Base-by-base conservation (phyloP, 2,888 invertebrate genomes). In the Dichetophora obliterata region DNA sequence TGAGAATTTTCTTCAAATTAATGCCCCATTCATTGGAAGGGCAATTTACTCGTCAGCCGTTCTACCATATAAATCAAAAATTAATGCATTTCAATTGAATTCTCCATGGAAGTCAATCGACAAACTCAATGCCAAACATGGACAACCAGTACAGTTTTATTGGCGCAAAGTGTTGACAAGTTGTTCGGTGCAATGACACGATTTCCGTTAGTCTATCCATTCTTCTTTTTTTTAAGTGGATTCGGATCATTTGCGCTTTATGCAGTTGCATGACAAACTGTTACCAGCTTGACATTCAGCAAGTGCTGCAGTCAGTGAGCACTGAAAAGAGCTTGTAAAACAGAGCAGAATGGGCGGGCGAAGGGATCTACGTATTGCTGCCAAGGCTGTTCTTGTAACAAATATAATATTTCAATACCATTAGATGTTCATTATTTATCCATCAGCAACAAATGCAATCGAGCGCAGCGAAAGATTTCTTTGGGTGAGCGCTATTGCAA, bases 391-490 rank as follows among this genome's bases (percentile, higher is more conserved):
- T 65, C 65, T 65, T 65, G 65, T 65, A 65, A 65, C 19, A 34
- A 65, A 65, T 65, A 65, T 65, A 34, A 65, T 34, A 65, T 65
- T 63, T 16, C 65, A 65, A 34, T 65, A 37, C 65, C 65, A 31
- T 65, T n/a, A 65, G 65, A 65, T 34, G n/a, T 65, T 65, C 31
- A 65, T 65, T 65, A 34, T 65, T 65, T 37, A 31, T 65, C 65
- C 31, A 31, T 65, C 19, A 31, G 65, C 65, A n/a, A 65, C 31
- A 31, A 34, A 65, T 65, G 65, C 16, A 65, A 65, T 65, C 65
- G 65, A 65, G 65, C 31, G 59, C 59, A 27, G 59, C 59, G 59
- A 14, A 27, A 27, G 59, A 27, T 59, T 59, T 59, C 59, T 59
- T 59, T 59, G 59, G 59, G 24, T 59, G 59, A 59, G 16, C 59